Conservation (phyloP, 92 coral and sea anemone genomes). For the Porites cylindrica region DNA sequence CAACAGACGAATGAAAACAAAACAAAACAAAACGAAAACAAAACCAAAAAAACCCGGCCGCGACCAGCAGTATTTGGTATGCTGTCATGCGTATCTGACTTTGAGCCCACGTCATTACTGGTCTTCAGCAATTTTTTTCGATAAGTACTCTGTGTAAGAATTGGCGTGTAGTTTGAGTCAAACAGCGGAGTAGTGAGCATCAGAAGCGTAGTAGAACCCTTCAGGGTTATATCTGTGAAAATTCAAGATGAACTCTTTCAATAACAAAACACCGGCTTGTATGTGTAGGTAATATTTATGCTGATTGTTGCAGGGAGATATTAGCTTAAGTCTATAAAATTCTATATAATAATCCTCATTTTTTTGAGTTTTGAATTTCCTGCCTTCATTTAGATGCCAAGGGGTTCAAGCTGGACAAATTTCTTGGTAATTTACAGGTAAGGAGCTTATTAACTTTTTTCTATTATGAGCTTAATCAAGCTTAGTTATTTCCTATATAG, state of each 20-base stretch:
- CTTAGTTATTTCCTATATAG: too few relatives aligned
- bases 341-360: neutral
- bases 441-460: too few relatives aligned
- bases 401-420: conserved; percentile 93
- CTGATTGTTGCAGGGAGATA: neutral
- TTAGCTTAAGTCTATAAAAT: too few relatives aligned
- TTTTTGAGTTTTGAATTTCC: neutral
- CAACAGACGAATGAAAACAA: neutral
- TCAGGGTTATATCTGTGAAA: neutral
- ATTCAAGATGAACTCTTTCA: conserved; percentile 36
- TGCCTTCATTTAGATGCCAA: conserved; percentile 78
- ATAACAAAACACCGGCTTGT: conserved; percentile 70
- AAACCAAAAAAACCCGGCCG: too few relatives aligned
- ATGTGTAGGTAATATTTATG: conserved; percentile 52
- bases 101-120: conserved; percentile 11
- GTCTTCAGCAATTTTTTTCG: neutral
- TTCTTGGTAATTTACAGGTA: conserved; percentile 96
- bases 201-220: too few relatives aligned
- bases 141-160: conserved; percentile 2
- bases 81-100: neutral
- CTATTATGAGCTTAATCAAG: too few relatives aligned
- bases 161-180: neutral
- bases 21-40: neutral
- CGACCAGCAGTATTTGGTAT: conserved; percentile 8
- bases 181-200: neutral